Base-by-base conservation (phyloP, 2,888 invertebrate genomes). In the Punctoribates punctum region DNA sequence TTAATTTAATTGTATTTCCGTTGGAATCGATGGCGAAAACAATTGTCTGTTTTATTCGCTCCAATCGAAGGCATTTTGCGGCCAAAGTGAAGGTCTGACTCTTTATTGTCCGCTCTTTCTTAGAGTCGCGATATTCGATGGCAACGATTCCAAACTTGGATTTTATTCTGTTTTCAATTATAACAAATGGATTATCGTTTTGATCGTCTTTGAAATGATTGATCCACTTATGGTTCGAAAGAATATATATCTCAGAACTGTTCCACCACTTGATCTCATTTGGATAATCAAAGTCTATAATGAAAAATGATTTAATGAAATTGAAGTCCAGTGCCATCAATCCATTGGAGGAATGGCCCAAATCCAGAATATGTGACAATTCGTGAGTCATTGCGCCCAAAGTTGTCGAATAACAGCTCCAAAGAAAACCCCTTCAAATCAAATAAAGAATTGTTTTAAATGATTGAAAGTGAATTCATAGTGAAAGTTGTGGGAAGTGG, bases 311-410 rank as follows among this genome's bases (percentile, higher is more conserved):
- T 82, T 92, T 89, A 75, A 94, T 88, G 81, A 92, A 90, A 83
- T 93, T 92, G 83, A 93, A 94, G 60, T 93, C 94, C 83, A 91
- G 88, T 60, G 93, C 93, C 97, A 97, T 97, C 77, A 97, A 91
- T 23, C 96, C 96, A 80, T 90, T 89, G 80, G 89, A 88, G 0
- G 94, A 92, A 83, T 97, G 96, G 0, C 94, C 96, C 77, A 97
- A 87, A 85, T 96, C 94, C 84, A 97, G 94, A 0, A 93, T 93
- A 83, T 97, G 97, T 20, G 93, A 93, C 70, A 97, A 86, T 86
- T 97, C 97, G 84, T 97, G 97, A 57, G 94, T 89, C 11, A 93
- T 91, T 20, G 94, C 91, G 20, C 96, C 96, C 57, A 97, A 85
- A 23, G 94, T 94, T 8, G 95, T 94, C 20, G 94, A 91, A 84